These are phyloP conservation scores for Notothenia coriiceps DNA, from an alignment of 2,113 vertebrate species.

Conservation along the genomic window DNA sequence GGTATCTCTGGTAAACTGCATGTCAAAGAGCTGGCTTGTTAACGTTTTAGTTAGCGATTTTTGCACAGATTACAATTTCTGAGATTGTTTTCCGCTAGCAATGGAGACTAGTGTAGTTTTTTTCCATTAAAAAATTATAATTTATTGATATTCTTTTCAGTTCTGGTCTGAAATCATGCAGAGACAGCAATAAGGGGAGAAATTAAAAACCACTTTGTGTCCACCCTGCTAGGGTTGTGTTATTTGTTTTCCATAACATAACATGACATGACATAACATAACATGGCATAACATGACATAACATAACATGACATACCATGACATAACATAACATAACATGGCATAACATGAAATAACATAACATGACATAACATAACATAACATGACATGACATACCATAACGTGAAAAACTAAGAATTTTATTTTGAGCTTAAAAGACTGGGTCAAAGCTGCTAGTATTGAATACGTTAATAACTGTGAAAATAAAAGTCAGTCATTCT, in stretches of 20 bases:
- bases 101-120: neutral
- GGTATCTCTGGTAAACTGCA: constrained; percentile 71
- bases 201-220: neutral
- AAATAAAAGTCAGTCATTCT: constrained; percentile 37
- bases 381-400: too few relatives aligned
- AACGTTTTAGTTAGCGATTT: constrained; percentile 20
- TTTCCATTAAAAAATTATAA: neutral
- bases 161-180: neutral
- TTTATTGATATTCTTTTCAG: neutral
- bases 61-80: constrained; percentile 20
- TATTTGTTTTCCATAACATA: neutral
- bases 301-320: too few relatives aligned
- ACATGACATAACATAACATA: too few relatives aligned
- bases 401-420: neutral
- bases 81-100: neutral
- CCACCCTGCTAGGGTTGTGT: neutral
- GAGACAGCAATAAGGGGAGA: neutral
- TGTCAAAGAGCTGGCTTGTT: constrained; percentile 20
- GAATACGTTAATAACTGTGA: constrained; percentile 19
- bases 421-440: neutral
- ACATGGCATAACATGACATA: too few relatives aligned
- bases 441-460: neutral
- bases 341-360: too few relatives aligned
- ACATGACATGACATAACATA: too few relatives aligned
- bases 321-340: too few relatives aligned